These are phyloP conservation scores for Drosophila atripex DNA, from an alignment of 2,888 invertebrate species.

Conservation along the genomic window DNA sequence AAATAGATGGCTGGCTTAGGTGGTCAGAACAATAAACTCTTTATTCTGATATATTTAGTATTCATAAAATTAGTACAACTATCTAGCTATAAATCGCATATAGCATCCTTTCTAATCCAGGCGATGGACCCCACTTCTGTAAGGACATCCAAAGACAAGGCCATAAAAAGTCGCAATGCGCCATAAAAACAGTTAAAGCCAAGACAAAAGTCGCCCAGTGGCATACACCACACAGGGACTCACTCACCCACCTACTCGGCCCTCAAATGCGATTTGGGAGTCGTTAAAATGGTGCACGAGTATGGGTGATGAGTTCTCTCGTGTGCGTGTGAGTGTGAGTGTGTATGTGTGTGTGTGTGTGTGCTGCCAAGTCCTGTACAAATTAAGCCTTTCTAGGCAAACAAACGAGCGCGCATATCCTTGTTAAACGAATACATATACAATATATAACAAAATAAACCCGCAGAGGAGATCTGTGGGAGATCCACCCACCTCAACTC, in stretches of 20 bases:
- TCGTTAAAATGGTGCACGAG: slow-evolving; percentile 44
- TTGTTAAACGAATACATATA: slow-evolving; percentile 20
- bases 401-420: slow-evolving; percentile 75
- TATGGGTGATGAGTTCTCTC: slow-evolving; percentile 24
- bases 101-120: background rate
- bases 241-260: slow-evolving; percentile 28
- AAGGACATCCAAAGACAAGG: slow-evolving; percentile 66
- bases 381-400: slow-evolving; percentile 78
- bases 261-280: slow-evolving; percentile 39
- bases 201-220: slow-evolving; percentile 71
- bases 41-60: no score
- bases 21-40: no score
- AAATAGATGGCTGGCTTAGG: no score
- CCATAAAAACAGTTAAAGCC: slow-evolving; percentile 79
- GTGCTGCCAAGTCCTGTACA: slow-evolving; percentile 57
- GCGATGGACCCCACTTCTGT: background rate
- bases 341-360: slow-evolving; percentile 30
- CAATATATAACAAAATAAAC: slow-evolving; percentile 32
- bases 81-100: no score
- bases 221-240: slow-evolving; percentile 22
- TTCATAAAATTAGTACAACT: no score
- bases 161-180: slow-evolving; percentile 79
- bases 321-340: slow-evolving; percentile 21
- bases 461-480: slow-evolving; percentile 19
- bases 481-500: slow-evolving; percentile 3